Base-by-base conservation (phyloP, 2,113 vertebrate genomes). In the Ceratotherium simum region DNA sequence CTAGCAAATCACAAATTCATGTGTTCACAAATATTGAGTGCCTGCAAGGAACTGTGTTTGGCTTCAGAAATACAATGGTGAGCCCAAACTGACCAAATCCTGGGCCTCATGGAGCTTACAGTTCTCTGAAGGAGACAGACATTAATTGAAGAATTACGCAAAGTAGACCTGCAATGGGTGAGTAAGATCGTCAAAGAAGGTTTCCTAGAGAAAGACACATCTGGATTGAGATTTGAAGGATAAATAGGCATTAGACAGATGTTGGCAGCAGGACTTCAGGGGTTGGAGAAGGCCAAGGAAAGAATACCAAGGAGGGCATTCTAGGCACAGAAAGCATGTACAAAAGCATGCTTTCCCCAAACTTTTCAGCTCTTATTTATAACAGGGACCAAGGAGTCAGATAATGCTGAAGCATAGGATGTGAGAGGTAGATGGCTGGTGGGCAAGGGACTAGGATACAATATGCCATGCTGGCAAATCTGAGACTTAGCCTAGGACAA, bases 361-460 rank as follows among this genome's bases (percentile, higher is more conserved):
- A 97, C 36, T 67, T 96, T 91, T 73, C 42, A 73, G n/a, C 36
- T 90, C 29, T 39, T 33, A 65, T 93, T 90, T 94, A 69, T 87
- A 93, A 85, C 2, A 83, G 36, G 39, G 31, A 87, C 58, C 36
- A 86, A 73, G 11, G 51, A 94, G 96, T 80, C 79, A 94, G 10
- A 81, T 65, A 96, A 95, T 36, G n/a, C 5, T 86, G 18, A 96
- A 78, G 67, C 69, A 94, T 0, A 91, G 60, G 46, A 92, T n/a
- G 8, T 39, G 60, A 97, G 80, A 73, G 67, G 54, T 1, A 2
- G 62, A 80, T 36, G 51, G 60, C 54, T 85, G 23, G 58, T 29
- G 78, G 72, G 31, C 81, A 88, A 89, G n/a, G 65, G 65, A 70
- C 54, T 88, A 72, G 84, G 79, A 92, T 54, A 92, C 16, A 96